These are phyloP conservation scores for Antitype chi DNA, from an alignment of 2,888 invertebrate genomes.

Conservation along the genomic window DNA sequence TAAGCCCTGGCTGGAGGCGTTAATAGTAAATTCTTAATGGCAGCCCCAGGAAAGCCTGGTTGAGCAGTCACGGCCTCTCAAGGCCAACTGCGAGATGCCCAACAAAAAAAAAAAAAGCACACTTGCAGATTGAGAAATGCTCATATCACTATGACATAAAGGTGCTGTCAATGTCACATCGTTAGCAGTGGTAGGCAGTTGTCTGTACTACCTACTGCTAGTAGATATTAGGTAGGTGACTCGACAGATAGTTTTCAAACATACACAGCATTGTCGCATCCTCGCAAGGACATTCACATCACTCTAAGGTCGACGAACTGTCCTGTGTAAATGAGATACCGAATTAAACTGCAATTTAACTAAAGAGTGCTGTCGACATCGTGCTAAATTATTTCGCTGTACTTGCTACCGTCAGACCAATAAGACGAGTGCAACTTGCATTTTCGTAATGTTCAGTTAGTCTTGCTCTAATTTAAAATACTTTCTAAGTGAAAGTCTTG, in stretches of 20 bases:
- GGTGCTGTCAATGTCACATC: not conserved
- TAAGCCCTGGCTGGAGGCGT: too few species aligned
- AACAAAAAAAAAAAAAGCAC: too few species aligned
- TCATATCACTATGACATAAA: not conserved
- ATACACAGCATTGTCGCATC: not conserved
- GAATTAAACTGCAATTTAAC: constrained; percentile 1
- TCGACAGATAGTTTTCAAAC: not conserved
- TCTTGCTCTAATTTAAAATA: constrained; percentile 50
- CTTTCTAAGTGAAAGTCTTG: constrained; percentile 68
- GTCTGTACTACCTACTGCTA: not conserved
- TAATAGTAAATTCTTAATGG: too few species aligned
- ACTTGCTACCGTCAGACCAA: not conserved
- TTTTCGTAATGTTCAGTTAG: constrained; percentile 51
- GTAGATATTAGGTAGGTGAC: not conserved
- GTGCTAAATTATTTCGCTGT: constrained; percentile 15
- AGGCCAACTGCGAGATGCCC: too few species aligned
- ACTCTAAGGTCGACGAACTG: not conserved
- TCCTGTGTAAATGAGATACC: not conserved
- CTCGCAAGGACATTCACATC: not conserved
- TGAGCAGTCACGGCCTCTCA: too few species aligned
- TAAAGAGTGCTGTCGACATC: constrained; percentile 9
- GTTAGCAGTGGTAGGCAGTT: not conserved
- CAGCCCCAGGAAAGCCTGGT: too few species aligned
- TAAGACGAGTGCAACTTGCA: constrained; percentile 35
- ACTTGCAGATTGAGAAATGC: too few species aligned